Percentiles rank a stretch among this genome's conserved stretches.
Evolutionary conservation across 2,888 invertebrate genomes (phyloP).

Genomic region (Parnassius apollo): DNA sequence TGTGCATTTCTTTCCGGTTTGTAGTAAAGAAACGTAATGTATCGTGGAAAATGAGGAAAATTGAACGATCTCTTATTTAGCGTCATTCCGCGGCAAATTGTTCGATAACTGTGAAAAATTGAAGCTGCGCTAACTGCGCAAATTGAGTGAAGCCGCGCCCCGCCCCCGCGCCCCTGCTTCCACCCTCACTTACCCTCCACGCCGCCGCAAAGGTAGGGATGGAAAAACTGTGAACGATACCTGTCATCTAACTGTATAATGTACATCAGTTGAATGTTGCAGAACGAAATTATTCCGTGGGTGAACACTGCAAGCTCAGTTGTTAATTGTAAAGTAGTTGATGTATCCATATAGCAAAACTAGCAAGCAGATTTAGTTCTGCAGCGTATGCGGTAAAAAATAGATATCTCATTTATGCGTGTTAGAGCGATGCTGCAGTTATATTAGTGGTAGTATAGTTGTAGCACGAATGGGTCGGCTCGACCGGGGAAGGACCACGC

Average conservation of each 20-base stretch:
- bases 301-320: background rate
- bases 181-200: background rate
- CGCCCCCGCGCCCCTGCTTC: slow-evolving; percentile 18
- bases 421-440: too few species aligned
- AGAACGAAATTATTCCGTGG: background rate
- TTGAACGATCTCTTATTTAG: slow-evolving; percentile 60
- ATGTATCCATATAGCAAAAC: background rate
- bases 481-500: too few species aligned
- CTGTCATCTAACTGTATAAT: background rate
- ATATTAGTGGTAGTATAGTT: too few species aligned
- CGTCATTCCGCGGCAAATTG: slow-evolving; percentile 54
- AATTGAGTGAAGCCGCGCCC: slow-evolving; percentile 66
- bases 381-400: too few species aligned
- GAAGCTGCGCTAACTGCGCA: slow-evolving; percentile 64
- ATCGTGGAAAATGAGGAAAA: slow-evolving; percentile 41
- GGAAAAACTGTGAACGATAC: background rate
- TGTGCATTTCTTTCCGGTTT: too few species aligned
- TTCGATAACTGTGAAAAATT: slow-evolving; percentile 75
- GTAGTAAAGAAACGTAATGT: slow-evolving; percentile 13
- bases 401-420: too few species aligned
- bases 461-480: too few species aligned
- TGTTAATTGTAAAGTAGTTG: background rate
- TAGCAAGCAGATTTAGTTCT: too few species aligned
- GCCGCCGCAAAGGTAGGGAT: background rate
- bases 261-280: background rate